Evolutionary conservation across 2,113 vertebrate genomes (phyloP).

Genomic region (Cyprinodon brontotheroides): DNA sequence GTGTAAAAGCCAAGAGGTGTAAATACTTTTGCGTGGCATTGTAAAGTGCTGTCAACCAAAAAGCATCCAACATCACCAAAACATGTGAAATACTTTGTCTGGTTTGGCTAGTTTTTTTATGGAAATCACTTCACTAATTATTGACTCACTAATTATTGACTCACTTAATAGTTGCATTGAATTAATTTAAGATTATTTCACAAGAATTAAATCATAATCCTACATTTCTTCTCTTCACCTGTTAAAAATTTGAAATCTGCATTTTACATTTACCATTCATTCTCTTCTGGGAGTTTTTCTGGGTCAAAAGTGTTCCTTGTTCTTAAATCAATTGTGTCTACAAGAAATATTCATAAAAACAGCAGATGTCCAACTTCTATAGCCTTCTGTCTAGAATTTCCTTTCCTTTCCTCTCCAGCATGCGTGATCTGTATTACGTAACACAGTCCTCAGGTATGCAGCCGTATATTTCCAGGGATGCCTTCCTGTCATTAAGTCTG

Average conservation of each 20-base stretch:
- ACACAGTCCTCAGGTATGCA: constrained; percentile 30
- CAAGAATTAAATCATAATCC: background rate
- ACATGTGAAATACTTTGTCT: background rate
- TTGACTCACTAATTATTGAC: too few relatives aligned
- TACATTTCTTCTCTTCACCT: background rate
- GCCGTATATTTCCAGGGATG: constrained; percentile 21
- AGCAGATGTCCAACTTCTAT: constrained; percentile 18
- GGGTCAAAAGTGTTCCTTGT: constrained; percentile 26
- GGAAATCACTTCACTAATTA: too few relatives aligned
- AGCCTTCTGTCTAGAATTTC: constrained; percentile 8
- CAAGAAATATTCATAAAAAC: constrained; percentile 2
- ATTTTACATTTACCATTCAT: constrained; percentile 23
- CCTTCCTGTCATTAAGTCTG: constrained; percentile 58
- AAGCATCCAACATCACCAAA: constrained; percentile 5
- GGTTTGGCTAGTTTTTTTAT: background rate
- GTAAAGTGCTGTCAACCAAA: background rate
- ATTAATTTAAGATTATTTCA: background rate
- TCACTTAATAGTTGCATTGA: background rate
- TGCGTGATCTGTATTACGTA: constrained; percentile 30
- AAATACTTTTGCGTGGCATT: too few relatives aligned
- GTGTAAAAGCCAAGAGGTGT: too few relatives aligned
- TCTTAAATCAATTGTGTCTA: constrained; percentile 38
- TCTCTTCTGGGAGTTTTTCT: background rate
- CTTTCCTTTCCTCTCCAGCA: constrained; percentile 5
- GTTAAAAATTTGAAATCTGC: constrained; percentile 33